phyloP scores from a whole-genome alignment of 2,888 invertebrate species.

The Cryptocephalus moraei region DNA sequence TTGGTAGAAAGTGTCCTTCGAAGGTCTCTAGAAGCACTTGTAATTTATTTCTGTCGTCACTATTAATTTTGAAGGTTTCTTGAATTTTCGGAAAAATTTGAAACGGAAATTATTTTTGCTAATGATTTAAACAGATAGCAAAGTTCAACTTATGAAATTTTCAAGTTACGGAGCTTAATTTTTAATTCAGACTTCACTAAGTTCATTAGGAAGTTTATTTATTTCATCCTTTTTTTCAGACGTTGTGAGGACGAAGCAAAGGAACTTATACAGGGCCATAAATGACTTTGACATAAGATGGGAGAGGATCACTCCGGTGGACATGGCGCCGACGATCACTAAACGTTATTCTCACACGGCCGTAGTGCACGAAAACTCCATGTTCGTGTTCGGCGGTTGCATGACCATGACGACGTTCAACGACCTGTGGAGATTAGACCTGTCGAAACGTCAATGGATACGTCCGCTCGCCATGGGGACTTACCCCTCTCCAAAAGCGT shows the following conservation, averaged over 20 bases:
- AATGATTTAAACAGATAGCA: too few species aligned
- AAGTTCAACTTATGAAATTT: too few species aligned
- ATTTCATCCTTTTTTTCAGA: conserved; percentile 41
- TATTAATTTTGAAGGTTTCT: too few species aligned
- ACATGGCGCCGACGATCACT: conserved; percentile 66
- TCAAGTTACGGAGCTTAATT: too few species aligned
- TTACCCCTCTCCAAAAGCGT: conserved; percentile 94
- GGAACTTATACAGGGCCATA: conserved; percentile 67
- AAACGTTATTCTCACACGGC: conserved; percentile 90
- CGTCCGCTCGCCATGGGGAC: conserved; percentile 73
- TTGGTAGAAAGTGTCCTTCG: too few species aligned
- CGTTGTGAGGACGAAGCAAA: conserved; percentile 63
- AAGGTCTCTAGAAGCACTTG: too few species aligned
- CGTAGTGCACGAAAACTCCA: conserved; percentile 69
- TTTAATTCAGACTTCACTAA: too few species aligned
- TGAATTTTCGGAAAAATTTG: too few species aligned
- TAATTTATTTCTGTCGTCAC: too few species aligned
- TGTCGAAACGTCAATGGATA: conserved; percentile 76
- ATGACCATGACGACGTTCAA: conserved; percentile 93
- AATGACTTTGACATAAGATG: conserved; percentile 66
- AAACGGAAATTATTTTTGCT: too few species aligned
- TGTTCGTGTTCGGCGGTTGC: conserved; percentile 96
- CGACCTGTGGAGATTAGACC: conserved; percentile 90
- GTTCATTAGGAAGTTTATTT: too few species aligned
- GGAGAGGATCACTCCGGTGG: conserved; percentile 51